Evolutionary conservation across 2,797 vertebrate species (phyloP).

Genomic region (Hydrophis major): DNA sequence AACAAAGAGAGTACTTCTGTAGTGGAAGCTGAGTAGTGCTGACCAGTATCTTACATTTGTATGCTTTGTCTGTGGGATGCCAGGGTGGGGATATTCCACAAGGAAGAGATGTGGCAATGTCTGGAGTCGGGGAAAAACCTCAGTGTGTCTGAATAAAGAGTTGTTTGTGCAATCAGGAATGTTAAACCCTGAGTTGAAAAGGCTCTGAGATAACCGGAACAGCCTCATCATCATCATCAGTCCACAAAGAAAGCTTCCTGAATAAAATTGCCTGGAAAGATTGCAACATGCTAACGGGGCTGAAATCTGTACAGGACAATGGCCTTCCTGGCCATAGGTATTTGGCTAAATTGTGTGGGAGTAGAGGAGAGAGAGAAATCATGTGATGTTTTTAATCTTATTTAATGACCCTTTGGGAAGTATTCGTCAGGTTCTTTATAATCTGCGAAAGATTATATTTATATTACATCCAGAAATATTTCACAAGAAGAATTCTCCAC

Average conservation of each 20-base stretch:
- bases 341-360: not conserved
- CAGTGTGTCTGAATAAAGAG: slow-evolving; percentile 48
- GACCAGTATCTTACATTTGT: slow-evolving; percentile 41
- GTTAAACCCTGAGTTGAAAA: slow-evolving; percentile 44
- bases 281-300: not conserved
- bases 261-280: not conserved
- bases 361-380: not conserved
- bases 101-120: slow-evolving; percentile 52
- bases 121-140: slow-evolving; percentile 39
- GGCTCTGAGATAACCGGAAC: slow-evolving; percentile 43
- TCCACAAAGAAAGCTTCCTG: slow-evolving; percentile 4
- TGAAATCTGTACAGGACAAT: slow-evolving; percentile 19
- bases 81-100: slow-evolving; percentile 36
- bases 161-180: slow-evolving; percentile 60
- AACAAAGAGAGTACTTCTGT: not conserved
- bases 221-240: not conserved
- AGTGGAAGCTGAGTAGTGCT: slow-evolving; percentile 35
- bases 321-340: not conserved
- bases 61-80: slow-evolving; percentile 41
- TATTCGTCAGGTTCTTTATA: not conserved
- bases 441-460: not conserved
- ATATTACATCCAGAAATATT: too few relatives aligned
- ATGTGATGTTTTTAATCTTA: not conserved
- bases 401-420: slow-evolving; percentile 28
- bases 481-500: too few relatives aligned